Base-by-base conservation (phyloP, 2,797 vertebrate genomes). In the Urophycis tenuis region DNA sequence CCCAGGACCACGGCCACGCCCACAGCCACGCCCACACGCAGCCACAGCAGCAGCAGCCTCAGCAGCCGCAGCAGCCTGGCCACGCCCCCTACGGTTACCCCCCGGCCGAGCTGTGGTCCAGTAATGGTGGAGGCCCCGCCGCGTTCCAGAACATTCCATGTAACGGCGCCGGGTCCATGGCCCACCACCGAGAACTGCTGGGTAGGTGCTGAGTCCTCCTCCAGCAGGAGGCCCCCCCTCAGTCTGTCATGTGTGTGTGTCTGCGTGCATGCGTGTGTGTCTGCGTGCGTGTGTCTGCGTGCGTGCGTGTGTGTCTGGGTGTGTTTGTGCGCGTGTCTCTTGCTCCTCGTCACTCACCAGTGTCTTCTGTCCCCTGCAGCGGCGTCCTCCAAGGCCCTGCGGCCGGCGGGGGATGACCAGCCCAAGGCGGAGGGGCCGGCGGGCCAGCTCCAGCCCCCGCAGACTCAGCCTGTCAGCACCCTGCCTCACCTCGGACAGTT, bases 401-500 rank as follows among this genome's bases (percentile, higher is more conserved):
- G 93, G 84, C 91, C 95, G 80, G 85, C 93, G 0, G 96, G 98
- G 0, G 96, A 98, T 80, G 97, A 99, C 71, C 95, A 95, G 77
- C 89, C 93, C 87, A 97, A 98, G 88, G 85, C 91, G 0, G 97
- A 98, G n/a, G 10, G 60, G 64, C 94, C 89, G 82, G 88, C 93
- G 22, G 67, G 67, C 11, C 67, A 70, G 67, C 67, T 31, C 10
- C 67, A 69, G 77, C 74, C 0, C 92, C 69, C 69, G 15, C 69
- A 93, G 80, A 93, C 94, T 64, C 93, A 94, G 74, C 83, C 95
- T 79, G 94, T 95, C 87, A 95, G 79, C 49, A 85, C 96, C 87
- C 95, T 98, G 32, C 97, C 98, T 86, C 96, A 98, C 73, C 96
- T 96, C 0, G 96, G 97, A 94, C 97, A 99, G 94, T 99, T 99